These are phyloP conservation scores for Equus przewalskii DNA, from an alignment of 2,113 vertebrate genomes.

Conservation along the genomic window DNA sequence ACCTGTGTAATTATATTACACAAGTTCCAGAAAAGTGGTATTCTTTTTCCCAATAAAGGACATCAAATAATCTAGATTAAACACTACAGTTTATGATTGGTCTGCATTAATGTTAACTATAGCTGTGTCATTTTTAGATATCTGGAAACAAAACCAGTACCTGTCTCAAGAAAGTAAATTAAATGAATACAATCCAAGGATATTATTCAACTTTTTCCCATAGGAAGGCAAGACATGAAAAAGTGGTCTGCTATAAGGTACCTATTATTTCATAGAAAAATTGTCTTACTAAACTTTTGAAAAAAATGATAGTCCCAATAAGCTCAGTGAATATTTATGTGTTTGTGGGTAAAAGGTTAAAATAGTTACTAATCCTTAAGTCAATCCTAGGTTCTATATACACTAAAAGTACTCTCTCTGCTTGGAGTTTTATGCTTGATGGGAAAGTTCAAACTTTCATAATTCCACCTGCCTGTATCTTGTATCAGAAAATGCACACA, in stretches of 20 bases:
- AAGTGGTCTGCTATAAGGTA: neutral
- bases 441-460: neutral
- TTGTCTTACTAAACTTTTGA: neutral
- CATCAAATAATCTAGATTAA: neutral
- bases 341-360: neutral
- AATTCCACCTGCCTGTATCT: neutral
- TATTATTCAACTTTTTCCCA: neutral
- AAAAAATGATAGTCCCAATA: neutral
- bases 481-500: neutral
- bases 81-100: neutral
- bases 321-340: no score
- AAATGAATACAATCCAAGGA: neutral
- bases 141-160: neutral
- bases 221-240: neutral
- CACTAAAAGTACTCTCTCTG: neutral
- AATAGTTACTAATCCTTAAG: neutral
- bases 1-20: neutral
- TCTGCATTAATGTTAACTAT: neutral
- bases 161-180: neutral
- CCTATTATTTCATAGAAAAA: neutral
- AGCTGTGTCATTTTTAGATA: neutral
- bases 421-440: neutral
- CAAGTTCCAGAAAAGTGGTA: neutral
- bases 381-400: neutral
- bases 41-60: neutral